These are phyloP conservation scores for Haemorhous mexicanus DNA, from an alignment of 2,113 vertebrate species.

Conservation along the genomic window DNA sequence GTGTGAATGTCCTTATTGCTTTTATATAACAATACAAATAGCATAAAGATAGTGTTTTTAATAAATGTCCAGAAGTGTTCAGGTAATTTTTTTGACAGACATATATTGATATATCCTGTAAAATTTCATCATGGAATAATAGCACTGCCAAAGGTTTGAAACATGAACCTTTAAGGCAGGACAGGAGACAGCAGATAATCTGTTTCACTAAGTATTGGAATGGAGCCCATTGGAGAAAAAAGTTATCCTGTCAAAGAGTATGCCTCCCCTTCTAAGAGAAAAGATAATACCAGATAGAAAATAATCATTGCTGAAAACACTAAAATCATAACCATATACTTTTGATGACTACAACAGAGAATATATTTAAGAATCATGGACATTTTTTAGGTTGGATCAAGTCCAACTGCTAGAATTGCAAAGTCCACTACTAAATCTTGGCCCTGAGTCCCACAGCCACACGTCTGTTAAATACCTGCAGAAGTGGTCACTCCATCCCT, in stretches of 20 bases:
- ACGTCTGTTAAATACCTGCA: background rate
- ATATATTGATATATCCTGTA: background rate
- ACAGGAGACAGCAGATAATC: background rate
- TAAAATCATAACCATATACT: background rate
- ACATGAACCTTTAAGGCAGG: background rate
- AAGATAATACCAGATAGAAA: background rate
- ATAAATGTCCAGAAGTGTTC: background rate
- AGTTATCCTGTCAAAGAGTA: background rate
- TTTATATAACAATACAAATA: background rate
- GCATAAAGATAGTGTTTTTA: background rate
- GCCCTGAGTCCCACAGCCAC: background rate
- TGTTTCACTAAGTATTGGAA: background rate
- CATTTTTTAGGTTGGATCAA: background rate
- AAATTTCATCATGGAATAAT: background rate
- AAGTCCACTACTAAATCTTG: background rate
- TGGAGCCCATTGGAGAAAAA: background rate
- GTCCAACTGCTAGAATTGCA: background rate
- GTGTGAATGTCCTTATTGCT: background rate
- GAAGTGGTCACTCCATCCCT: background rate
- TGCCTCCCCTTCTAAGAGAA: background rate
- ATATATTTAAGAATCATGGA: background rate
- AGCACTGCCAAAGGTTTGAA: background rate
- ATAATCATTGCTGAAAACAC: background rate
- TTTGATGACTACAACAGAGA: background rate
- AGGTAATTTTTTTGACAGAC: background rate